phyloP scores from a whole-genome alignment of 2,797 vertebrate species.

The Chrosomus eos region DNA sequence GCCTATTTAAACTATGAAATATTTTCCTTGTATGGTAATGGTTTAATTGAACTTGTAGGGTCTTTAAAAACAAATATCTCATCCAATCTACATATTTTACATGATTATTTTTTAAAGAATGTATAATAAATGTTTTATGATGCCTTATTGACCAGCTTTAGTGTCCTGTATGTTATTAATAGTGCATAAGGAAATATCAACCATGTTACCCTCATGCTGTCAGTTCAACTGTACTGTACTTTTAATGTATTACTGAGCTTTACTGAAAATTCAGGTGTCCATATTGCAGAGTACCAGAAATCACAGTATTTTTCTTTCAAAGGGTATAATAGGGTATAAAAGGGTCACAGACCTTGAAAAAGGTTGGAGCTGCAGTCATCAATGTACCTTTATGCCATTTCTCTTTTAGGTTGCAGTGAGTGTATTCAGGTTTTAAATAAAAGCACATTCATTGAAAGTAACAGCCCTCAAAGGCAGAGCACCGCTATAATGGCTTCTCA shows the following conservation, averaged over 20 bases:
- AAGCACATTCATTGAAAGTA: slow-evolving; percentile 48
- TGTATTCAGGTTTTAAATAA: slow-evolving; percentile 66
- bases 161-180: neutral
- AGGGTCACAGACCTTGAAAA: slow-evolving; percentile 5
- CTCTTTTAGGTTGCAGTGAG: slow-evolving; percentile 57
- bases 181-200: neutral
- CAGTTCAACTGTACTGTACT: neutral
- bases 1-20: too few species aligned
- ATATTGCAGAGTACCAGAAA: neutral
- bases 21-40: too few species aligned
- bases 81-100: neutral
- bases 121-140: too few species aligned
- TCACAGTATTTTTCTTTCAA: neutral
- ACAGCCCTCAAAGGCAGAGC: neutral
- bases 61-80: too few species aligned
- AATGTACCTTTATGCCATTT: slow-evolving; percentile 56
- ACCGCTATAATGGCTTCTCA: slow-evolving; percentile 8
- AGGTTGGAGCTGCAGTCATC: slow-evolving; percentile 37
- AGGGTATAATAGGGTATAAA: neutral
- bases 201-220: neutral
- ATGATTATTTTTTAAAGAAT: neutral
- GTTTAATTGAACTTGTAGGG: too few species aligned
- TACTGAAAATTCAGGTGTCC: neutral
- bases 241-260: neutral
- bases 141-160: neutral